A percentile compares a stretch with the other conserved stretches of the same genome.
Evolutionary conservation across 2,797 vertebrate species (phyloP).

Genomic region (Luscinia luscinia): DNA sequence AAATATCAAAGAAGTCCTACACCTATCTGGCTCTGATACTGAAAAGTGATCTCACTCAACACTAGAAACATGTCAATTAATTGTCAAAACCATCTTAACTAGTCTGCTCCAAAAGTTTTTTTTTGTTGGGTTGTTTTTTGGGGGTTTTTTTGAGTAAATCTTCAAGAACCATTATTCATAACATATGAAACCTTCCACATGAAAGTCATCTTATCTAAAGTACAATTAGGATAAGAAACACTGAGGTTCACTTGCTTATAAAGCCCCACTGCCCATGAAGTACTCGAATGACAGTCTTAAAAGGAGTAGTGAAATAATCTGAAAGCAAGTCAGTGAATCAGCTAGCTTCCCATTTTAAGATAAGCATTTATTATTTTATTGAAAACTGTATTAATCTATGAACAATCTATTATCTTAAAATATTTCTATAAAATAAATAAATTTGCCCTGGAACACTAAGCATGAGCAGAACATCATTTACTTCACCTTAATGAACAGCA

Average conservation of each 20-base stretch:
- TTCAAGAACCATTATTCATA: background rate
- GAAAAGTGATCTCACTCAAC: background rate
- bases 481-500: background rate
- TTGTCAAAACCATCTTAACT: background rate
- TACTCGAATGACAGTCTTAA: background rate
- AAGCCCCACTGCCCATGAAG: rapidly evolving
- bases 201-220: background rate
- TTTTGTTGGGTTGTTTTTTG: too few relatives aligned
- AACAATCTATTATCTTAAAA: background rate
- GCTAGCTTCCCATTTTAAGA: background rate
- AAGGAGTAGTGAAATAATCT: background rate
- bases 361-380: background rate
- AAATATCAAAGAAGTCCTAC: background rate
- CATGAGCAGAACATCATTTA: background rate
- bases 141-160: background rate
- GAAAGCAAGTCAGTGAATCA: background rate
- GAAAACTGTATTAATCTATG: background rate
- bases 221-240: background rate
- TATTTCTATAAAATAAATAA: background rate
- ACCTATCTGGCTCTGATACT: background rate
- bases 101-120: background rate
- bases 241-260: background rate
- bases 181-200: background rate
- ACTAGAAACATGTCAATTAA: rapidly evolving
- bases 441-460: background rate